Evolutionary conservation across 2,113 vertebrate genomes (phyloP).

Genomic region (Rhineura floridana): DNA sequence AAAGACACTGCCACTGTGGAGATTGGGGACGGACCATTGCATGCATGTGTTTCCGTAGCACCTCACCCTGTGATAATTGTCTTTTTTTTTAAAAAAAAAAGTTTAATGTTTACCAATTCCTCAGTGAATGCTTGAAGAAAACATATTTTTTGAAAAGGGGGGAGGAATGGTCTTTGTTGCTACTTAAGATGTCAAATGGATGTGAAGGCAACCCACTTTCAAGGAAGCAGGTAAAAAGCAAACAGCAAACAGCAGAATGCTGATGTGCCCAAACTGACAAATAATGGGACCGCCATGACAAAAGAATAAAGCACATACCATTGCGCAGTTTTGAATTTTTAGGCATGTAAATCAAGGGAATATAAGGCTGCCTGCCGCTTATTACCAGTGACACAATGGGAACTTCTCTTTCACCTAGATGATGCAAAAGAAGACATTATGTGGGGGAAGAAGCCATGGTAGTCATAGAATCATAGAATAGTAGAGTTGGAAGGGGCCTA

Average conservation of each 20-base stretch:
- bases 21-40: slow-evolving; percentile 24
- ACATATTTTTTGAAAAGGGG: neutral
- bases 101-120: slow-evolving; percentile 55
- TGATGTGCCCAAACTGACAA: slow-evolving; percentile 23
- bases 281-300: slow-evolving; percentile 15
- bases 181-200: slow-evolving; percentile 51
- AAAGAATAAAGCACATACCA: slow-evolving; percentile 41
- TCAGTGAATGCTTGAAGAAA: slow-evolving; percentile 25
- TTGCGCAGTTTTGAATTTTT: slow-evolving; percentile 12
- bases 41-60: neutral
- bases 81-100: slow-evolving; percentile 62
- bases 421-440: neutral
- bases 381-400: slow-evolving; percentile 30
- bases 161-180: slow-evolving; percentile 23
- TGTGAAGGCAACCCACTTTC: neutral
- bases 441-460: neutral
- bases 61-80: slow-evolving; percentile 45
- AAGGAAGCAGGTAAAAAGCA: neutral
- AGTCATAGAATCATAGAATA: too few species aligned
- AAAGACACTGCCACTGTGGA: slow-evolving; percentile 28
- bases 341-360: slow-evolving; percentile 33
- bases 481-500: too few species aligned
- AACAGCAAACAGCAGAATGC: neutral
- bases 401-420: slow-evolving; percentile 12
- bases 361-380: slow-evolving; percentile 23